Evolutionary conservation across 2,888 invertebrate species (phyloP), one percentile per base, ranked within the genome.

Genomic region (Scaptomyza caliginosa): DNA sequence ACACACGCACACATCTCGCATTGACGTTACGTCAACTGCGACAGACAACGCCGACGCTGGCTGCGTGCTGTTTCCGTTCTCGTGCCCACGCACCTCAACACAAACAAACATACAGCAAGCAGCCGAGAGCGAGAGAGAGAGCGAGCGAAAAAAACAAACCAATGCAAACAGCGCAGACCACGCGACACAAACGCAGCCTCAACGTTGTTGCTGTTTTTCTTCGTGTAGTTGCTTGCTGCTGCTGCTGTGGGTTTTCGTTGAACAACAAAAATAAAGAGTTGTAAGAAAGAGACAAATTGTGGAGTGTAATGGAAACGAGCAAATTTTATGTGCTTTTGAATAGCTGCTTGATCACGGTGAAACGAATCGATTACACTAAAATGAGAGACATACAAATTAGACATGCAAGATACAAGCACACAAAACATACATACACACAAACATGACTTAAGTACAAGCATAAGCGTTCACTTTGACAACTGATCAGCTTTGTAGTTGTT

Each of bases 61-160:
- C 81, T 68, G 66, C 62, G 62, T 62, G 48, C 86, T 67, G 84
- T 81, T 81, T 81, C 88, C 88, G 81, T 88, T 81, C 86, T 81
- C 77, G 77, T 70, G 86, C 81, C 81, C 81, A 88, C 81, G 81
- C 88, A 80, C 70, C 69, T 77, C 57, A 60, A 73, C 74, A 69
- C 19, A 34, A 36, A 43, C 42, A 46, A 17, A 19, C 45, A 40
- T 3, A 34, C 19, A 59, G 19, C 51, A 38, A 34, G 43, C 34
- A 39, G 34, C 26, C 6, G 21, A 19, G 19, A 16, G 38, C 17
- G 26, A 13, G 17, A 52, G 43, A 30, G 21, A 38, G 34, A 45
- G 11, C 13, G 23, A 49, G 36, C 17, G 42, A 19, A 38, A 52
- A 32, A 39, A 36, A 38, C 40, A 69, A 34, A 45, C 28, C 11